These are phyloP conservation scores for Dione juno DNA, from an alignment of 2,888 invertebrate species.

Conservation along the genomic window DNA sequence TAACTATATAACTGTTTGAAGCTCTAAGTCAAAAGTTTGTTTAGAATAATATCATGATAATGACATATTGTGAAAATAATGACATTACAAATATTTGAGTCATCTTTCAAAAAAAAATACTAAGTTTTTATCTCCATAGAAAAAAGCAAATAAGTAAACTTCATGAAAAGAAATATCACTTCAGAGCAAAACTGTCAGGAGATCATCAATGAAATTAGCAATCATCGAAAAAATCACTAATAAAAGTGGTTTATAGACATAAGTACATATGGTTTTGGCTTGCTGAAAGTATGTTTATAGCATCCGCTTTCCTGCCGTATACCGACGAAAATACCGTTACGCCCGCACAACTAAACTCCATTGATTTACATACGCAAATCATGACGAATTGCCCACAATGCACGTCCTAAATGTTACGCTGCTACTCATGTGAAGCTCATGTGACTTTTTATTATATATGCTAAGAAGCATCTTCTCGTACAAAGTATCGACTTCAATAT, in stretches of 20 bases:
- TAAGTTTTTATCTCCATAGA: constrained; percentile 15
- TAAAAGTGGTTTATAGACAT: constrained; percentile 47
- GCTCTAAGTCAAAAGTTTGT: not conserved
- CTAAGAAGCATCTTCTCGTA: not conserved
- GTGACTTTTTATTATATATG: constrained; percentile 7
- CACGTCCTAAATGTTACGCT: constrained; percentile 68
- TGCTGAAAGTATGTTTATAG: constrained; percentile 80
- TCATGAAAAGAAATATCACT: too few relatives aligned
- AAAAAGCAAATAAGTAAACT: not conserved
- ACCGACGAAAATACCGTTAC: constrained; percentile 82
- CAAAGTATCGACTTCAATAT: too few relatives aligned
- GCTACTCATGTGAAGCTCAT: constrained; percentile 51
- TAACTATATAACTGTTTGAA: constrained; percentile 29
- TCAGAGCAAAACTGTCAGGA: not conserved
- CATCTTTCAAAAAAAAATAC: too few relatives aligned
- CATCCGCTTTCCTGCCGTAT: constrained; percentile 80
- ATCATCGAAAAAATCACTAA: constrained; percentile 31
- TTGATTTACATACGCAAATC: constrained; percentile 82
- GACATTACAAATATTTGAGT: too few relatives aligned
- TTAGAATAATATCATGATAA: too few relatives aligned
- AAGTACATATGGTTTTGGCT: constrained; percentile 59
- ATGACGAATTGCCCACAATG: constrained; percentile 80
- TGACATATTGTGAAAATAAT: too few relatives aligned
- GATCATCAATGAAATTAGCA: not conserved
- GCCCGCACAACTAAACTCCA: constrained; percentile 76